Base-by-base conservation (phyloP, 2,113 vertebrate genomes). In the Burhinus oedicnemus region DNA sequence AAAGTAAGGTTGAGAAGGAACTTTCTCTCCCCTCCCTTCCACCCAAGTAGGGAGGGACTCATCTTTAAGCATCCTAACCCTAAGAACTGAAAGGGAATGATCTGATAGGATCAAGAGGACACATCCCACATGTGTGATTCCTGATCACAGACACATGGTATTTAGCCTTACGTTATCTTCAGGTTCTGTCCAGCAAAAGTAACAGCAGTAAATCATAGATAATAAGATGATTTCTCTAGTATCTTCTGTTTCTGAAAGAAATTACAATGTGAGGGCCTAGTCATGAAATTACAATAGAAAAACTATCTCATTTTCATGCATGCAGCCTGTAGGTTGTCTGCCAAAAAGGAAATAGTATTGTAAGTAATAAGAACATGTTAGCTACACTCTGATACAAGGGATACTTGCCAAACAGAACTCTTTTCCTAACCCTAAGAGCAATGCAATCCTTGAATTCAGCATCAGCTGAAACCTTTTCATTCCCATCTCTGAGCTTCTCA, bases 401-500 rank as follows among this genome's bases (percentile, higher is more conserved):
- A 26, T 75, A 22, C 16, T 81, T 87, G 27, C 3, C 21, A 89
- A 81, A 66, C 1, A 25, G 11, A 77, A 36, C 6, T 26, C 14
- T 78, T 62, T 74, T 76, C 38, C 20, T 71, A 64, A 61, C 7
- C 5, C 42, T 83, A 36, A 60, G 29, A 87, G n/a, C 12, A 74
- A 70, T 0, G 0, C 15, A 3, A 82, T 80, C 8, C 30, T 76
- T 68, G 29, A 71, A 72, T 6, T 2, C n/a, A 40, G 42, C 61
- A 60, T 75, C 38, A 91, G 29, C 6, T 5, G 3, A 83, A 92
- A 51, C 8, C 18, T 45, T 86, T 93, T 62, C 64, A n/a, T 82
- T 44, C 14, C 13, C 27, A 70, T 3, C 5, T 11, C 60, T 54
- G 25, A 61, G 11, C 18, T 72, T 69, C 45, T 94, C n/a, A 29